phyloP scores from a whole-genome alignment of 2,113 vertebrate species.

The Procavia capensis region DNA sequence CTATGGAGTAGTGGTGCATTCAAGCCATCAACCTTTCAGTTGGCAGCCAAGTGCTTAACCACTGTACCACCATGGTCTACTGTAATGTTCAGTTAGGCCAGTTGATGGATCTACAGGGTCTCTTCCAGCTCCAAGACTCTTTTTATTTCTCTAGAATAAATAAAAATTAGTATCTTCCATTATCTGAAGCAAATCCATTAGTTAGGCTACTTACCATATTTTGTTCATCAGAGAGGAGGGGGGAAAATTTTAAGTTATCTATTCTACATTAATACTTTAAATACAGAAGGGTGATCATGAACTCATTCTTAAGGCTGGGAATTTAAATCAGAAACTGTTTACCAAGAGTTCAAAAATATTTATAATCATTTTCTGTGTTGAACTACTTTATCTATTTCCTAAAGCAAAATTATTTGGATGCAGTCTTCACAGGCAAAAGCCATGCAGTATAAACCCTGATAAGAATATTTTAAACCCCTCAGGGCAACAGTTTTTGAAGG shows the following conservation, averaged over 20 bases:
- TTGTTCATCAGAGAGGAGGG: neutral
- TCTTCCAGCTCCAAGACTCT: neutral
- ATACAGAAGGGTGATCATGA: neutral
- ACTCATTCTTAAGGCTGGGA: conserved; percentile 28
- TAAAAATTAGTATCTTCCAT: neutral
- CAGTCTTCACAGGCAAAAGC: conserved; percentile 32
- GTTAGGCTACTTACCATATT: neutral
- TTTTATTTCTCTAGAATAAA: conserved; percentile 33
- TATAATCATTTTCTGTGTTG: conserved; percentile 23
- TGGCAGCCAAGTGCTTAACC: neutral
- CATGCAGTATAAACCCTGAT: neutral
- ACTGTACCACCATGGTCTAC: neutral
- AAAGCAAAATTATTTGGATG: conserved; percentile 45
- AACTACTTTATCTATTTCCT: conserved; percentile 8
- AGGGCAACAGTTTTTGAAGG: conserved; percentile 4
- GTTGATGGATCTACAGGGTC: neutral
- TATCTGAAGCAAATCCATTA: neutral
- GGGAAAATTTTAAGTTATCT: neutral
- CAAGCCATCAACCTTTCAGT: neutral
- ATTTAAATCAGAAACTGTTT: conserved; percentile 44
- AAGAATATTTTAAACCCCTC: conserved; percentile 13
- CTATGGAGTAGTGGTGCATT: neutral
- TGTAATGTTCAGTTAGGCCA: neutral
- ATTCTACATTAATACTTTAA: conserved; percentile 38
- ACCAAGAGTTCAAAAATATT: conserved; percentile 11